phyloP scores from a whole-genome alignment of 2,797 vertebrate genomes.

The Ara ararauna region DNA sequence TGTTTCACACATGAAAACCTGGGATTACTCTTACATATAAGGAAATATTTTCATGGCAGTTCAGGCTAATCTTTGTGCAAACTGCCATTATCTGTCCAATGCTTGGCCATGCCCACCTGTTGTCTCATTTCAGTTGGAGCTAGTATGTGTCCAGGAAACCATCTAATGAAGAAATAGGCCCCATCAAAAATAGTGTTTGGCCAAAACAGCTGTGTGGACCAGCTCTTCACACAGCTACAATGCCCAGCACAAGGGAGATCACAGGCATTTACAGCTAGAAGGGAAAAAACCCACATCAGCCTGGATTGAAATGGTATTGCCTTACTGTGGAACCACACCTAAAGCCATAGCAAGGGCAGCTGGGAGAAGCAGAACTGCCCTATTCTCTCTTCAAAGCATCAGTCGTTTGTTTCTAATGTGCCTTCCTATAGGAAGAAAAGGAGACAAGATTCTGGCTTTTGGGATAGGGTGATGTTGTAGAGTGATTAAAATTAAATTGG shows the following conservation, averaged over 20 bases:
- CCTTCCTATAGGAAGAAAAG: background rate
- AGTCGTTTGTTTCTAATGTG: background rate
- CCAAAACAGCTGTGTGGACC: background rate
- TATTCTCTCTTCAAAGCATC: background rate
- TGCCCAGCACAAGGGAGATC: background rate
- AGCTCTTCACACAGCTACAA: background rate
- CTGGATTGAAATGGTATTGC: background rate
- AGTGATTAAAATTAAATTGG: background rate
- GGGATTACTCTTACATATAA: background rate
- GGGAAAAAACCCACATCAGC: background rate
- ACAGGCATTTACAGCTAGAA: background rate
- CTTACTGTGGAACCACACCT: background rate
- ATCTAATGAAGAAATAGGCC: background rate
- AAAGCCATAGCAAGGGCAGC: background rate
- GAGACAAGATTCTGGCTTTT: background rate
- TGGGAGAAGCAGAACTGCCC: background rate
- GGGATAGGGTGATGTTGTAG: background rate
- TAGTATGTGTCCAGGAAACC: background rate
- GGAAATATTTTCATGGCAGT: background rate
- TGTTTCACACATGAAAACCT: background rate
- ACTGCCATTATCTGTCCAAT: background rate
- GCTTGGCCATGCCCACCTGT: background rate
- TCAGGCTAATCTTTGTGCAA: background rate
- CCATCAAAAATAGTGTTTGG: background rate
- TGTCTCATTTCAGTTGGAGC: background rate